phyloP scores from a whole-genome alignment of 2,797 vertebrate genomes.

The Hoplostethus atlanticus region DNA sequence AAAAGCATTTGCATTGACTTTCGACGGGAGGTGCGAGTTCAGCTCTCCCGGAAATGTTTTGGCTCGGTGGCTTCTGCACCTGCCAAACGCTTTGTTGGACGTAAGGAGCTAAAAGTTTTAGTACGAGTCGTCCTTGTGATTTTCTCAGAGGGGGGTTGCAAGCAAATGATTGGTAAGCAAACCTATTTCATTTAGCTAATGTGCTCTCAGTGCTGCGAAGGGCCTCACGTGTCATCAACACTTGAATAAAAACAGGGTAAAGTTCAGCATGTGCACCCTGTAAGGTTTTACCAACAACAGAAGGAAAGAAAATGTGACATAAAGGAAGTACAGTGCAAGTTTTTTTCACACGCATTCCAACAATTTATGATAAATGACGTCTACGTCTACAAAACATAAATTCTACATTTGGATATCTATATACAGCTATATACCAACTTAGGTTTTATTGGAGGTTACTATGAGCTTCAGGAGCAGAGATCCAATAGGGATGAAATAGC shows the following conservation, averaged over 20 bases:
- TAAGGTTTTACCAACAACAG: not conserved
- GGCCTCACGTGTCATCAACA: conserved; percentile 2
- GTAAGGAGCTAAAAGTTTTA: conserved; percentile 55
- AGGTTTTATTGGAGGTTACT: too few relatives aligned
- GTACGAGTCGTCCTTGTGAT: conserved; percentile 66
- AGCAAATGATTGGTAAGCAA: conserved; percentile 74
- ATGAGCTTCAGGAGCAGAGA: not conserved
- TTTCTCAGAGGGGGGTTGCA: conserved; percentile 57
- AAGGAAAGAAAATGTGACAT: not conserved
- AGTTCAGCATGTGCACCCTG: not conserved
- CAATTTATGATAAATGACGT: not conserved
- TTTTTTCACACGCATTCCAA: too few relatives aligned
- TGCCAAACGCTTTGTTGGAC: conserved; percentile 51
- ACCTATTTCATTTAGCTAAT: conserved; percentile 71
- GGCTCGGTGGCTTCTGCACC: conserved; percentile 59
- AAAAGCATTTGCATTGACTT: conserved; percentile 50
- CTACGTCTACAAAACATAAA: too few relatives aligned
- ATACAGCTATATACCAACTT: too few relatives aligned
- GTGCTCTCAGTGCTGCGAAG: conserved; percentile 26
- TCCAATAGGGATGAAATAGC: not conserved
- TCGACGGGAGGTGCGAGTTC: conserved; percentile 41
- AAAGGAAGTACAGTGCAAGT: not conserved
- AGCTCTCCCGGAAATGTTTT: conserved; percentile 54
- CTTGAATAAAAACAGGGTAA: not conserved
- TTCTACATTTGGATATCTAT: too few relatives aligned